These are phyloP conservation scores for Polylopha cassiicola DNA, from an alignment of 2,888 invertebrate genomes.

Conservation along the genomic window DNA sequence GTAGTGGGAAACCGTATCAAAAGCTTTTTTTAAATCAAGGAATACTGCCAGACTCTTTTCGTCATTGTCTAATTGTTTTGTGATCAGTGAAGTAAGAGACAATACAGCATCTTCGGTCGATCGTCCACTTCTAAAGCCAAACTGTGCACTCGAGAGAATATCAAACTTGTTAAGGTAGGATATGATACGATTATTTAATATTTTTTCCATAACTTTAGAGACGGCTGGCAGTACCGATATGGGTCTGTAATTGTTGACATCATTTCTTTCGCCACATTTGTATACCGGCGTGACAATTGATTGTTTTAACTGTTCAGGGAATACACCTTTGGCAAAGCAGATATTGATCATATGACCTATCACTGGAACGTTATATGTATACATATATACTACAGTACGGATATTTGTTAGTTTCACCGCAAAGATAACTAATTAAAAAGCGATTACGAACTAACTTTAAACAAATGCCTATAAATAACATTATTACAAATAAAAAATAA, in stretches of 20 bases:
- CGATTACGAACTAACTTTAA: too few species aligned
- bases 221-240: too few species aligned
- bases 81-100: background rate
- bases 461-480: too few species aligned
- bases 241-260: conserved; percentile 13
- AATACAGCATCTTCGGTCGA: conserved; percentile 13
- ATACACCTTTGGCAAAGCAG: background rate
- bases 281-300: conserved; percentile 3
- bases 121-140: conserved; percentile 4
- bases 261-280: conserved; percentile 1
- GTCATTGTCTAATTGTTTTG: background rate
- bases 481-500: too few species aligned
- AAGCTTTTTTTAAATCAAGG: conserved; percentile 11
- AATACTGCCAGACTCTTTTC: conserved; percentile 10
- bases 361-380: too few species aligned
- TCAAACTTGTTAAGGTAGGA: conserved; percentile 6
- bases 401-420: too few species aligned
- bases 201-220: conserved; percentile 8
- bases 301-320: background rate
- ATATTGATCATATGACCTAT: conserved; percentile 6
- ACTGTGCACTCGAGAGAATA: conserved; percentile 12
- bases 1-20: conserved; percentile 14
- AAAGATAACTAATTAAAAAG: too few species aligned
- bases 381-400: too few species aligned
- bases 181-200: conserved; percentile 4